Conservation (phyloP, 2,113 vertebrate species). For the Plecturocebus donacophilus region DNA sequence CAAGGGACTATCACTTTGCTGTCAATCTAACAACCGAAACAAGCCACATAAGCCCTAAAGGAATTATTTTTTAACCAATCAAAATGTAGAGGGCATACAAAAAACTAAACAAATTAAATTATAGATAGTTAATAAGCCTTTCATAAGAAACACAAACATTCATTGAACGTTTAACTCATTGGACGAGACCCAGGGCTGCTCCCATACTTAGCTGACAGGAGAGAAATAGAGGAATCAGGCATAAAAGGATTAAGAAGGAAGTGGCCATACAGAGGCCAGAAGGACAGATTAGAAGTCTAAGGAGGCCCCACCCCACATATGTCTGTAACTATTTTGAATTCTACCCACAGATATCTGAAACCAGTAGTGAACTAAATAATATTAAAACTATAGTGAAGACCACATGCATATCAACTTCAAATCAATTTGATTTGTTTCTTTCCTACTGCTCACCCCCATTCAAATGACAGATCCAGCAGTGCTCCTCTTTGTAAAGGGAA, state of each 20-base stretch:
- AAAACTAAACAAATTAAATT: not conserved
- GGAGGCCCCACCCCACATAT: not conserved
- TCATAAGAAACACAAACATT: not conserved
- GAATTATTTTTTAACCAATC: not conserved
- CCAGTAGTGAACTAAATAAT: not conserved
- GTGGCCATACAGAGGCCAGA: not conserved
- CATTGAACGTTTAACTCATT: too few relatives aligned
- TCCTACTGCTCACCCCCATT: not conserved
- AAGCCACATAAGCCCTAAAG: not conserved
- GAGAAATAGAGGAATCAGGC: not conserved
- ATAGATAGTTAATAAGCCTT: not conserved
- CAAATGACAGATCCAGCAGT: not conserved
- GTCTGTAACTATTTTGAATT: not conserved
- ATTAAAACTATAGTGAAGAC: not conserved
- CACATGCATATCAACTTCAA: not conserved
- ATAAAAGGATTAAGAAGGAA: not conserved
- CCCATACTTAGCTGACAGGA: not conserved
- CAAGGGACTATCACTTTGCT: not conserved
- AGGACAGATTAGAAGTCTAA: not conserved
- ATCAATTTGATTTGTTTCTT: not conserved
- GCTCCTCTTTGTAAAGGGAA: not conserved
- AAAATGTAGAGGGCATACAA: not conserved
- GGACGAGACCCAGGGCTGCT: not conserved
- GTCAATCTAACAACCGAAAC: not conserved
- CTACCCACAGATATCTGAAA: not conserved